These are phyloP conservation scores for Drosophila pruinosa DNA, from an alignment of 1,140 invertebrate species.

Conservation along the genomic window DNA sequence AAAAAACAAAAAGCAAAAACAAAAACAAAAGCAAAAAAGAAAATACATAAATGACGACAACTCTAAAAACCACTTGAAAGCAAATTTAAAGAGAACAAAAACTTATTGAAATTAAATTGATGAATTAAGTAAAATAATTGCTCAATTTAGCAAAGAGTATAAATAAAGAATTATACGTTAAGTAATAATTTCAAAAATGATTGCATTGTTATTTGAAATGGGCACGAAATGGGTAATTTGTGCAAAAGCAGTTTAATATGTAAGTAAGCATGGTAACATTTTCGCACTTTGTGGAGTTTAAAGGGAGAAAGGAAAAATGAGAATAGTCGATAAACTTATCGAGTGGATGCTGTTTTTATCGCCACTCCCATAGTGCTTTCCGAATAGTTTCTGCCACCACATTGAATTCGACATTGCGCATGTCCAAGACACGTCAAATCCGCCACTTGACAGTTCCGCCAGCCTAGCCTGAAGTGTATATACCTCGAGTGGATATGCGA, in stretches of 20 bases:
- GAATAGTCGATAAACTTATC: slow-evolving; percentile 10
- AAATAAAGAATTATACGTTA: slow-evolving; percentile 82
- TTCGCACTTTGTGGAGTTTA: too few relatives aligned
- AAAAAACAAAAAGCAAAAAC: slow-evolving; percentile 41
- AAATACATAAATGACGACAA: slow-evolving; percentile 47
- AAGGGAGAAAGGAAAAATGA: background rate
- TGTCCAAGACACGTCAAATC: slow-evolving; percentile 36
- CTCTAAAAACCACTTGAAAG: slow-evolving; percentile 65
- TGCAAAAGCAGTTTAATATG: too few relatives aligned
- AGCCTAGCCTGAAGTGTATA: slow-evolving; percentile 45
- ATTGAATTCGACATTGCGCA: slow-evolving; percentile 29
- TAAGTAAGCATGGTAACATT: too few relatives aligned
- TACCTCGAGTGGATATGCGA: slow-evolving; percentile 30
- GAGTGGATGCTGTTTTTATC: slow-evolving; percentile 19
- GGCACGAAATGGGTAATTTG: background rate
- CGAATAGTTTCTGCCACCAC: background rate
- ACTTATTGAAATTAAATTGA: slow-evolving; percentile 69
- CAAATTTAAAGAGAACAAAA: slow-evolving; percentile 66
- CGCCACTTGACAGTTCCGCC: slow-evolving; percentile 23
- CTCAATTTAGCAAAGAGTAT: slow-evolving; percentile 80
- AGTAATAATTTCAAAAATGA: slow-evolving; percentile 73
- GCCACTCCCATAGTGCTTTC: slow-evolving; percentile 15
- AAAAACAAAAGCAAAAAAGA: slow-evolving; percentile 24
- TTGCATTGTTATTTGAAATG: background rate
- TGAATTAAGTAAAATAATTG: slow-evolving; percentile 78